Conservation (phyloP, 2,113 vertebrate species). For the Crotalus horridus region DNA sequence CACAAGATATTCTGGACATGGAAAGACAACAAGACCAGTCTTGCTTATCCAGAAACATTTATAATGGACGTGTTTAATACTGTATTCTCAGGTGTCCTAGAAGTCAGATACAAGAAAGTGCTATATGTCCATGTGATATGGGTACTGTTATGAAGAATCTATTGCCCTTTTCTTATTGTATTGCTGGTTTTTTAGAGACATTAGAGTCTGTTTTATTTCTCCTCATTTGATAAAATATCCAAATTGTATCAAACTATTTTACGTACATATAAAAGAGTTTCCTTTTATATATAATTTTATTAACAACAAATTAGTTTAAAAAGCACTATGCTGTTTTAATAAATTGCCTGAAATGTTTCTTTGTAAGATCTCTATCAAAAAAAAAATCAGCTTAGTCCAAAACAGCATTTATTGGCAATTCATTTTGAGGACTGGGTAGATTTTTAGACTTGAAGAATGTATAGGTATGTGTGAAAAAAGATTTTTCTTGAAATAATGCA, state of each 20-base stretch:
- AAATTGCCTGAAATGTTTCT: background rate
- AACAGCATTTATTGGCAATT: background rate
- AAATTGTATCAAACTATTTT: background rate
- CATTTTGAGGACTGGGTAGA: background rate
- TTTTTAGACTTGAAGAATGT: background rate
- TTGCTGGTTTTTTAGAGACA: too few relatives aligned
- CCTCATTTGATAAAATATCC: background rate
- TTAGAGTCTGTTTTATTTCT: too few relatives aligned
- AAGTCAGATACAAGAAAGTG: too few relatives aligned
- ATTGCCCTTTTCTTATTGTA: too few relatives aligned
- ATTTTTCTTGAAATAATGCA: background rate
- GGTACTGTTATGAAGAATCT: too few relatives aligned
- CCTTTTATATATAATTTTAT: background rate
- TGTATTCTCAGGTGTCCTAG: too few relatives aligned
- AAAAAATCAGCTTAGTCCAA: background rate
- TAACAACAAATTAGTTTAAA: background rate
- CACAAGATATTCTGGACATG: too few relatives aligned
- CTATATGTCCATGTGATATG: too few relatives aligned
- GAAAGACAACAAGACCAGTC: too few relatives aligned
- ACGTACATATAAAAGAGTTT: background rate
- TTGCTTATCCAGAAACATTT: too few relatives aligned
- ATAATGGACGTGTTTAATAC: too few relatives aligned
- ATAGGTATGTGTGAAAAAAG: background rate
- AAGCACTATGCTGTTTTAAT: background rate
- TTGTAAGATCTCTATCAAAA: background rate